Evolutionary conservation across 2,888 invertebrate species (phyloP), one percentile per base, ranked within the genome.

Genomic region (Poecilobothrus nobilitatus): DNA sequence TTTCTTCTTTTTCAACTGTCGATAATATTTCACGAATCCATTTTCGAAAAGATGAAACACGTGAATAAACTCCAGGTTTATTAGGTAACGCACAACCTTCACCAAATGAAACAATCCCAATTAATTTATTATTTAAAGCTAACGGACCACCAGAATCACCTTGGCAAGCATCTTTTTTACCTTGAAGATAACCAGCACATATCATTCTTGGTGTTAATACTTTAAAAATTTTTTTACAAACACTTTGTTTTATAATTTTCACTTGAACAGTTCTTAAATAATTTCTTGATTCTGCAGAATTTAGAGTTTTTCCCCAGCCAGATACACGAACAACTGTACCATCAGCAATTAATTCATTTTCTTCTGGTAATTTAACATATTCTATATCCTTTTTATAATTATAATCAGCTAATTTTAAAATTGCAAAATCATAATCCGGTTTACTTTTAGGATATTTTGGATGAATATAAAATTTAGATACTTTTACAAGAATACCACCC

Each of bases 391-490:
- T n/a, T n/a, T n/a, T n/a, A n/a, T n/a, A n/a, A n/a, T n/a, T n/a
- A 65, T 76, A 74, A 12, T 71, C 65, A 3, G 71, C 68, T 69
- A 84, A 74, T 70, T 79, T 74, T 27, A 84, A 72, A 8, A 84
- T 69, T 0, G 83, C 78, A 69, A 82, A 81, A 71, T 84, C 84
- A 68, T 78, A 82, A 71, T 83, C 81, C 18, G 79, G 79, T 1
- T 77, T 81, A 8, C 72, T 74, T 1, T 75, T 27, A 74, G 81
- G 76, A 72, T 78, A 84, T 5, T 77, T 70, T 9, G 77, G 75
- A 73, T 84, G 82, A 21, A 78, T 75, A 71, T 74, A 74, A 12
- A 81, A 75, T 53, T 71, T 71, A 65, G 72, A 71, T 0, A 82
- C 80, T 6, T 67, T 65, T 15, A 79, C 76, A 8, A 81, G 68